These are phyloP conservation scores for Meloidogyne exigua DNA, from an alignment of 1,140 invertebrate genomes.

Conservation along the genomic window DNA sequence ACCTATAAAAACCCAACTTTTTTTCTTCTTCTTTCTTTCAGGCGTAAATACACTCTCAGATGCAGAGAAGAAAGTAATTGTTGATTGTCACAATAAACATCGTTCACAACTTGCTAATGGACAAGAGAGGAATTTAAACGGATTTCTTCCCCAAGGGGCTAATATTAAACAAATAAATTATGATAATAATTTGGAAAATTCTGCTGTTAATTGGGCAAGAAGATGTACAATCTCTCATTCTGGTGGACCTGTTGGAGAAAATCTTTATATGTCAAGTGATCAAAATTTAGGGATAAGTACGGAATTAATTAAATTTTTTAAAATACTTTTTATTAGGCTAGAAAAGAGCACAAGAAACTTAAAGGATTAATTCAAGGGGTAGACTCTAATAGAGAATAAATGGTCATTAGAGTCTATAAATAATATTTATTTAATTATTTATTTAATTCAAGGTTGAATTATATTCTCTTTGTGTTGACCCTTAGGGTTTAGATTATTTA, in stretches of 20 bases:
- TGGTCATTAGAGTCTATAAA: too few relatives aligned
- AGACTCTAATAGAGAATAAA: too few relatives aligned
- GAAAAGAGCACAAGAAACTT: too few relatives aligned
- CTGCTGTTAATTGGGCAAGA: not conserved
- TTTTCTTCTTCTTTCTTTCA: too few relatives aligned
- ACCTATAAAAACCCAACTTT: too few relatives aligned
- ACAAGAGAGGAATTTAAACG: not conserved
- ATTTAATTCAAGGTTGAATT: too few relatives aligned
- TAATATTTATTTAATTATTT: too few relatives aligned
- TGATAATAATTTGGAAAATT: not conserved
- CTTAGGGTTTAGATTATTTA: too few relatives aligned
- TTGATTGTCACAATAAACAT: slow-evolving; percentile 10
- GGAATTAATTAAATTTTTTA: not conserved
- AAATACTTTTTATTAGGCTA: not conserved
- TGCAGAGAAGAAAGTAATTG: too few relatives aligned
- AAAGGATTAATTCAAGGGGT: too few relatives aligned
- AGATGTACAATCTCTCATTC: not conserved
- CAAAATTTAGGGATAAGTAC: not conserved
- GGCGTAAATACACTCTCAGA: too few relatives aligned
- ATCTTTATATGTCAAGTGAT: slow-evolving; percentile 3
- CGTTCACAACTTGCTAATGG: slow-evolving; percentile 13
- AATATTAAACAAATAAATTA: not conserved
- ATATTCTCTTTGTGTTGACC: too few relatives aligned
- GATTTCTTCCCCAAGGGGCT: not conserved
- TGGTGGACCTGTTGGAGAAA: not conserved